Conservation (phyloP, 1,140 invertebrate species). For the Drosophila sturtevanti region DNA sequence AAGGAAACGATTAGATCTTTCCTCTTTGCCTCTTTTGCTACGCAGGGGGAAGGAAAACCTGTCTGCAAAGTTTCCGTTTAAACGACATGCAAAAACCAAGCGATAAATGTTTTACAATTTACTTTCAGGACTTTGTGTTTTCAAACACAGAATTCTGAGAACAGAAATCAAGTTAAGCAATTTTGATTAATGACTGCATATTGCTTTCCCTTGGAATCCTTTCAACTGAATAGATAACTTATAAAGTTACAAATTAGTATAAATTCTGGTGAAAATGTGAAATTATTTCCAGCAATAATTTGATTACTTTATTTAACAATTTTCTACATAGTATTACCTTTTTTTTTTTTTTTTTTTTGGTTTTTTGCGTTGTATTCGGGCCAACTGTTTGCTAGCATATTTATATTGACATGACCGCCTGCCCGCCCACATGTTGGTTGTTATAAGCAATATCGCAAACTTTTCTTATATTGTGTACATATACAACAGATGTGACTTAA, state of each 20-base stretch:
- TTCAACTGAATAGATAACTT: background rate
- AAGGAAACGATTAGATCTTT: background rate
- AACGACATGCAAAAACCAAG: background rate
- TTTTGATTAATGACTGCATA: no score
- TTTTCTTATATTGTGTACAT: slow-evolving; percentile 6
- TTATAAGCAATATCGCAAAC: background rate
- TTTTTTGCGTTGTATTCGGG: background rate
- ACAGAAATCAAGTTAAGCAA: no score
- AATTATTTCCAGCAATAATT: background rate
- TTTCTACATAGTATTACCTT: background rate
- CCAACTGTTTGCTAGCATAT: background rate
- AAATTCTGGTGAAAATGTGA: no score
- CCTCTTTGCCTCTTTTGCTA: background rate
- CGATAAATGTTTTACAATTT: background rate
- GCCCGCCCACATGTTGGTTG: no score
- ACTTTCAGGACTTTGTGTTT: no score
- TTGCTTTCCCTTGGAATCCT: background rate
- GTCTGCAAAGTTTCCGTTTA: slow-evolving; percentile 1
- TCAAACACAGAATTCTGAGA: no score
- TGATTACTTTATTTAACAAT: background rate
- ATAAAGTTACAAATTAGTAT: no score
- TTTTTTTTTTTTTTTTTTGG: background rate
- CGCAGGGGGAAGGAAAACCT: background rate
- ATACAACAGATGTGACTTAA: slow-evolving; percentile 45
- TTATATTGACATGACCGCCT: background rate